Percentiles rank a stretch among this genome's conserved stretches.
phyloP scores from a whole-genome alignment of 2,113 vertebrate genomes.

The Phaetusa simplex region DNA sequence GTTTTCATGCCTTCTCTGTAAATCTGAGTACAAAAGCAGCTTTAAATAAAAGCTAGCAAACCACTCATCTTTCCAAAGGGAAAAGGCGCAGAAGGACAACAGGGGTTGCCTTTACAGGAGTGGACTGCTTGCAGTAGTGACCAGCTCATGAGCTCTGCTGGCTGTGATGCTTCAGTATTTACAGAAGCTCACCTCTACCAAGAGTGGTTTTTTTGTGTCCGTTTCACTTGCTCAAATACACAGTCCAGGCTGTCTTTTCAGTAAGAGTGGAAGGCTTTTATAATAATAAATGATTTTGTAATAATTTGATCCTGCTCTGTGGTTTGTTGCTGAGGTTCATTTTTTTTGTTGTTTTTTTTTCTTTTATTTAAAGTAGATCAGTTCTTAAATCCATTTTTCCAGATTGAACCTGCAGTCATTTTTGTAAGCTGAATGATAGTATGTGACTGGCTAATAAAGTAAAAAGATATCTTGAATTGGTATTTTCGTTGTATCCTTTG shows the following conservation, averaged over 20 bases:
- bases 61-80: neutral
- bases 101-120: neutral
- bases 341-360: neutral
- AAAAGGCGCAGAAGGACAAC: neutral
- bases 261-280: neutral
- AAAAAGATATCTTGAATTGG: neutral
- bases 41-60: neutral
- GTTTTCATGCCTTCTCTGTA: neutral
- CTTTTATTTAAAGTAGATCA: neutral
- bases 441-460: neutral
- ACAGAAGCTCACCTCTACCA: neutral
- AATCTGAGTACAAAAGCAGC: neutral
- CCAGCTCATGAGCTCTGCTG: neutral
- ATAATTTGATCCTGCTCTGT: neutral
- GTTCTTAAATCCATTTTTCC: neutral
- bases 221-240: neutral
- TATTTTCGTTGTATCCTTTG: conserved; percentile 1
- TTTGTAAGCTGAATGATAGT: neutral
- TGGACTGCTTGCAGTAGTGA: neutral
- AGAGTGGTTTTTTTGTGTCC: neutral
- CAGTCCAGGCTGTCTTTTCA: neutral
- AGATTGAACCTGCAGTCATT: neutral
- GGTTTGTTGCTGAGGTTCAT: neutral
- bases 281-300: neutral
- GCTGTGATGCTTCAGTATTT: neutral